phyloP scores from a whole-genome alignment of 2,113 vertebrate genomes.

The Rhinopomastus cyanomelas region DNA sequence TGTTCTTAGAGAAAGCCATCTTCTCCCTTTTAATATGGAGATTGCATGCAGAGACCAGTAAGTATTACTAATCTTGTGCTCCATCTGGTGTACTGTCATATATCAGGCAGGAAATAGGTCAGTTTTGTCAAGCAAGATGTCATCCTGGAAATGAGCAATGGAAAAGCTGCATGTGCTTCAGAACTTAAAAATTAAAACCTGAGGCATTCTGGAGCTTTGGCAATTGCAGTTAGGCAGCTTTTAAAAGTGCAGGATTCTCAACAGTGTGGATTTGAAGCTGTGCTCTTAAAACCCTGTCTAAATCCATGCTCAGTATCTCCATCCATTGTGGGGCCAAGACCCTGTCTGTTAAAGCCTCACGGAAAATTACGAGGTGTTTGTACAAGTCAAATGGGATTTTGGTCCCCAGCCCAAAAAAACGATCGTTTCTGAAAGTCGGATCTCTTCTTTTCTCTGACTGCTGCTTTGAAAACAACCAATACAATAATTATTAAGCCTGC shows the following conservation, averaged over 20 bases:
- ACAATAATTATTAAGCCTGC: not conserved
- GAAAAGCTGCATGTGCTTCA: not conserved
- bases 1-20: not conserved
- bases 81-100: not conserved
- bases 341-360: not conserved
- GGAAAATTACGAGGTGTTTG: not conserved
- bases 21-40: not conserved
- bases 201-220: not conserved
- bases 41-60: not conserved
- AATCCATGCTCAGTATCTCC: not conserved
- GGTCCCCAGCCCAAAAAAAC: not conserved
- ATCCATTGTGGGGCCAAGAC: not conserved
- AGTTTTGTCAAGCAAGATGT: not conserved
- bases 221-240: not conserved
- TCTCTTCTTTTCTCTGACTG: not conserved
- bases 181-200: not conserved
- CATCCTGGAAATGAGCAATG: not conserved
- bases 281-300: not conserved
- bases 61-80: not conserved
- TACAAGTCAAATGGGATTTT: not conserved
- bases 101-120: not conserved
- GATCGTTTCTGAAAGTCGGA: not conserved
- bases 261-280: not conserved
- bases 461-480: not conserved
- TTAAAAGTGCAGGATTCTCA: not conserved